Base-by-base conservation (phyloP, 2,888 invertebrate genomes). In the Lymantria monacha region DNA sequence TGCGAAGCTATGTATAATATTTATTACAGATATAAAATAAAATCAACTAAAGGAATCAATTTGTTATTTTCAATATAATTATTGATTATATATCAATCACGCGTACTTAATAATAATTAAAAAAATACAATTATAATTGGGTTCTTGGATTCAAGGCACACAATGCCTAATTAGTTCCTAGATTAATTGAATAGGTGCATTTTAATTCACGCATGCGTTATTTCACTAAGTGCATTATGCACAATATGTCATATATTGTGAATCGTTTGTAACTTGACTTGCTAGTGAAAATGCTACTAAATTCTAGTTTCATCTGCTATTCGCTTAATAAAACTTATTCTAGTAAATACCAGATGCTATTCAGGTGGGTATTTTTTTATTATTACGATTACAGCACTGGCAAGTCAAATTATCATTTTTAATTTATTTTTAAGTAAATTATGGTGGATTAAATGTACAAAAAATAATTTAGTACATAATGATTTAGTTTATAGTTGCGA, bases 151-250 rank as follows among this genome's bases (percentile, higher is more conserved):
- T 48, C 33, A 48, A 42, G 46, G 36, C 42, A 47, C 37, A 48
- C 44, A 44, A 55, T 53, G 53, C 52, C 57, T 53, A 53, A 53
- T 54, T 85, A 87, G 87, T 88, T 87, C 87, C 87, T 87, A 86
- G 84, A 71, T 68, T 69, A 79, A 61, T 60, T 66, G 71, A 73
- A 77, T 87, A 87, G 87, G 85, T 87, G 88, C 89, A 87, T 88
- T 87, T 90, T 86, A 77, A 70, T 72, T 81, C 76, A 61, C 55
- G 51, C 76, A 70, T 65, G 69, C 38, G n/a, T 38, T 13, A 13
- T 38, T 36, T 38, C n/a, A 13, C 1, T 38, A 38, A n/a, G 12
- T 38, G 38, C 12, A 38, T 13, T 36, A 36, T n/a, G 7, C n/a
- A n/a, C n/a, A n/a, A n/a, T n/a, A n/a, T n/a, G n/a, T n/a, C n/a